Percentiles rank a stretch among this genome's conserved stretches.
These are phyloP conservation scores for Caenorhabditis uteleia DNA, from an alignment of 2,888 invertebrate genomes.

Conservation along the genomic window DNA sequence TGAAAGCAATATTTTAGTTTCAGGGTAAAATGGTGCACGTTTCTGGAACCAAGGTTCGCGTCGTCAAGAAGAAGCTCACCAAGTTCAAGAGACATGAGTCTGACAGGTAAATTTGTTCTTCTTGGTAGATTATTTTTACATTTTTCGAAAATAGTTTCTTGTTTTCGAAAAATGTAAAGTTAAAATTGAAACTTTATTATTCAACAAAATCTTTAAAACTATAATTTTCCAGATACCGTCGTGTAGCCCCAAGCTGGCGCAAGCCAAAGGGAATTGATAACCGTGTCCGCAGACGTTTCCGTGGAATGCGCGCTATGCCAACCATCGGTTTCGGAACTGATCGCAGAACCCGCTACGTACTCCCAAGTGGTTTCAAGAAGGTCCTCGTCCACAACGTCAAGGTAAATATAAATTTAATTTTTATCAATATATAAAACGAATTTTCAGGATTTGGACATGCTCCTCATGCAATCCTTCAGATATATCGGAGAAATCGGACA, in stretches of 20 bases:
- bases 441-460: slow-evolving; percentile 87
- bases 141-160: background rate
- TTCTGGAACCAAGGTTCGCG: slow-evolving; percentile 79
- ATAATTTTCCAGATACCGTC: slow-evolving; percentile 58
- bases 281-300: slow-evolving; percentile 96
- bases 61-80: slow-evolving; percentile 96
- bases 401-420: slow-evolving; percentile 72
- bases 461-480: slow-evolving; percentile 97
- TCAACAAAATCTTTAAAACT: too few species aligned
- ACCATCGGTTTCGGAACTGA: slow-evolving; percentile 98
- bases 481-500: slow-evolving; percentile 98
- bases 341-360: slow-evolving; percentile 91
- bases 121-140: slow-evolving; percentile 82
- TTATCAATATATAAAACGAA: background rate
- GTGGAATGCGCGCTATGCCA: slow-evolving; percentile 98
- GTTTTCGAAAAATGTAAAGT: too few species aligned
- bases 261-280: slow-evolving; percentile 99
- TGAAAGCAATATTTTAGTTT: too few species aligned
- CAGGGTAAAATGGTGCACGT: slow-evolving; percentile 67
- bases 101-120: slow-evolving; percentile 80
- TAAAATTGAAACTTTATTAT: too few species aligned
- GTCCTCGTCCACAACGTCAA: slow-evolving; percentile 87
- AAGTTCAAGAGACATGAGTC: slow-evolving; percentile 98
- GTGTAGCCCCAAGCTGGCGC: slow-evolving; percentile 80
- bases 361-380: slow-evolving; percentile 96